Evolutionary conservation across 2,113 vertebrate genomes (phyloP).

Genomic region (Silurus meridionalis): DNA sequence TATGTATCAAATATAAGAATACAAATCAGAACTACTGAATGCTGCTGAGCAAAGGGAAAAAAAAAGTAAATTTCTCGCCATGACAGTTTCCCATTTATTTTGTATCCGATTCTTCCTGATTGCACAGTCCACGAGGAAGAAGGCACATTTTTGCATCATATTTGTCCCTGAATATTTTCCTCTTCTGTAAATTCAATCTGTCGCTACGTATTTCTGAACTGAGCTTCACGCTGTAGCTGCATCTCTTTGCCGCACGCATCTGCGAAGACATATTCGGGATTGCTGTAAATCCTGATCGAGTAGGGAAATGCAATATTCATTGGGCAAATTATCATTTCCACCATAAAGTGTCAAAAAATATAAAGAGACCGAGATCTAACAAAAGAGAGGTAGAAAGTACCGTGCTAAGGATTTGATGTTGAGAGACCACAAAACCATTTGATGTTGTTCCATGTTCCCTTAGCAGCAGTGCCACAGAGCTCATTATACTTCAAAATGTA

Average conservation of each 20-base stretch:
- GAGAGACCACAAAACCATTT: conserved; percentile 51
- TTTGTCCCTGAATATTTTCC: neutral
- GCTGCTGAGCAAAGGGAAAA: neutral
- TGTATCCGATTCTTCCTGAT: neutral
- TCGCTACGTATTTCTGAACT: neutral
- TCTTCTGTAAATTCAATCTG: neutral
- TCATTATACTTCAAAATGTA: conserved; percentile 69
- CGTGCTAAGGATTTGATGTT: conserved; percentile 55
- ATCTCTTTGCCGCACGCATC: neutral
- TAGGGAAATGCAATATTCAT: conserved; percentile 47
- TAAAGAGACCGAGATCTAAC: conserved; percentile 31
- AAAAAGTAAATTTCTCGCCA: neutral
- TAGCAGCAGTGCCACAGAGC: conserved; percentile 50
- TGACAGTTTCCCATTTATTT: neutral
- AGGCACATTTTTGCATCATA: neutral
- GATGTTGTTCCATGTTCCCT: conserved; percentile 49
- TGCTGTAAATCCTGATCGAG: conserved; percentile 41
- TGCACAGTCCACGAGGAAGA: neutral
- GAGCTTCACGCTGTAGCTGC: neutral
- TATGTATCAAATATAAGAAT: neutral
- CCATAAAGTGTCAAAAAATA: conserved; percentile 9
- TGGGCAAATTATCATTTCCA: conserved; percentile 43
- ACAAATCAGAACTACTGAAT: neutral
- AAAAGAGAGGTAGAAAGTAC: conserved; percentile 27
- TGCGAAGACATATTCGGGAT: conserved; percentile 40